Base-by-base conservation (phyloP, 1,140 invertebrate species). In the Mizuhopecten yessoensis region DNA sequence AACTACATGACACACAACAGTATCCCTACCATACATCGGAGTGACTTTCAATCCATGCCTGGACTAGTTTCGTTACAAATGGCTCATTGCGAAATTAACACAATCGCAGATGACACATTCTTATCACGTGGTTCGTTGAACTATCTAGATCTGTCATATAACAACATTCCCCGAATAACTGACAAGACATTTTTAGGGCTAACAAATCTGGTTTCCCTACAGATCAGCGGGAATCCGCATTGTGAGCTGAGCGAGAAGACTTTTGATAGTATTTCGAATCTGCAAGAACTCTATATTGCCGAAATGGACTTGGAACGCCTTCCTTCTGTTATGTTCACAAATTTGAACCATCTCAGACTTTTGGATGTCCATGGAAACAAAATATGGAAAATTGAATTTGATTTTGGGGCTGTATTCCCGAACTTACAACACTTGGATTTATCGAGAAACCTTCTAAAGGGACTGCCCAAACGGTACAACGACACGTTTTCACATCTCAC, bases 41-140 rank as follows among this genome's bases (percentile, higher is more conserved):
- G n/a, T 29, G 57, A 75, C 57, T 75, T 75, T 75, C 57, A 75
- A 29, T 75, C 57, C n/a, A 75, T 75, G 57, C 57, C 57, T 29
- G 57, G n/a, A 75, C 9, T 75, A n/a, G 57, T 75, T 29, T 29
- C n/a, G 1, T 75, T 75, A 75, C n/a, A n/a, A 11, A 75, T 75
- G 57, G 23, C 57, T n/a, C 57, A 75, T 75, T 75, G 57, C 11
- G 57, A 75, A 75, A 75, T 75, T 29, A 29, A 29, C n/a, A n/a
- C 57, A 29, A 75, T 75, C 17, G 57, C 57, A 29, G 57, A 75
- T 11, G 57, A 75, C n/a, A 75, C 57, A n/a, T 75, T 75, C 29
- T 75, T 11, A 29, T 75, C 57, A 75, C 57, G 17, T n/a, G 29
- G 3, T 3, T 75, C n/a, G n/a, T 75, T 75, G 17, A 9, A 1